Percentiles rank a stretch among this genome's conserved stretches.
Evolutionary conservation across 2,888 invertebrate genomes (phyloP).

Genomic region (Patella pellucida): DNA sequence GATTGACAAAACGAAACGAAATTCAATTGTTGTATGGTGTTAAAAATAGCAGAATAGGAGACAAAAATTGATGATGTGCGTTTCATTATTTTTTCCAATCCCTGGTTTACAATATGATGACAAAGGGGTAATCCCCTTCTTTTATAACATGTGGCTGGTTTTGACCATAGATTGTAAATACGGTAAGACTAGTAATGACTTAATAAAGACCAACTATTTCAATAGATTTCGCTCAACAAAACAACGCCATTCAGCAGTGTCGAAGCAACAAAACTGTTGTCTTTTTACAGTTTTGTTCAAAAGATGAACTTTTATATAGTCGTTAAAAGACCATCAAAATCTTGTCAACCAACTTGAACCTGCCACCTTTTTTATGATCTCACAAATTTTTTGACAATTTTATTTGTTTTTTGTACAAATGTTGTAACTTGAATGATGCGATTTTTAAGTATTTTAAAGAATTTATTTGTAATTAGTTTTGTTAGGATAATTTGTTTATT

Average conservation of each 20-base stretch:
- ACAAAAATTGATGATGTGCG: neutral
- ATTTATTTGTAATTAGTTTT: conserved; percentile 1
- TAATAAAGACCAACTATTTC: neutral
- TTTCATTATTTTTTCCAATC: conserved; percentile 3
- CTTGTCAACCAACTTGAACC: neutral
- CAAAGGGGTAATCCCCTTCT: neutral
- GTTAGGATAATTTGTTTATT: neutral
- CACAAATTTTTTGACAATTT: neutral
- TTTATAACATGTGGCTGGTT: neutral
- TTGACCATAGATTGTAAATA: neutral
- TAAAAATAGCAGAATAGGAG: conserved; percentile 9
- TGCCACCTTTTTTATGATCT: neutral
- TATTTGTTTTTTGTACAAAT: neutral
- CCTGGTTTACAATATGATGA: neutral
- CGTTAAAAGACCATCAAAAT: conserved; percentile 9
- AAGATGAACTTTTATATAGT: neutral
- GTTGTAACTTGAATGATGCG: neutral
- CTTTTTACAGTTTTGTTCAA: neutral
- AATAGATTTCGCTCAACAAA: too few species aligned
- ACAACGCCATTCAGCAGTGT: neutral
- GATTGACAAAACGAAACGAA: conserved; percentile 8
- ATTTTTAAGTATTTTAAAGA: too few species aligned
- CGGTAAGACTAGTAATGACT: conserved; percentile 4
- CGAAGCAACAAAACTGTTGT: conserved; percentile 4
- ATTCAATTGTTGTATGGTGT: conserved; percentile 3